Percentiles rank a stretch among this genome's conserved stretches.
Conservation (phyloP, 2,113 vertebrate genomes). For the Labrus mixtus region DNA sequence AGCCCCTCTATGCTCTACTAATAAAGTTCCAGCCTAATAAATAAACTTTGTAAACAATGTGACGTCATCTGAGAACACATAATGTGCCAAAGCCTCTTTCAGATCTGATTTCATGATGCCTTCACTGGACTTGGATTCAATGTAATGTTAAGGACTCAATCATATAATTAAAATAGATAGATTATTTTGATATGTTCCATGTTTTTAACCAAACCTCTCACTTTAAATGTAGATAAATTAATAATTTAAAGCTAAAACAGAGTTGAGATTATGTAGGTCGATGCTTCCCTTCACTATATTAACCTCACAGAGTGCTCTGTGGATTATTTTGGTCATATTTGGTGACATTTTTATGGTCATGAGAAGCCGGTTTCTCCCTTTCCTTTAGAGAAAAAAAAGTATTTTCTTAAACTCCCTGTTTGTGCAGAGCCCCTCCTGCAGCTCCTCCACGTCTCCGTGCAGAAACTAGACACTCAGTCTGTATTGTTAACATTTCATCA, state of each 20-base stretch:
- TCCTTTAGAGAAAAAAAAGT: not conserved
- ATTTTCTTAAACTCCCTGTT: not conserved
- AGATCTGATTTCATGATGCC: too few species aligned
- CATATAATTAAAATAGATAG: too few species aligned
- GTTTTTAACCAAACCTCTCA: not conserved
- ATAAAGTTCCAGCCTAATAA: too few species aligned
- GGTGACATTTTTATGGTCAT: not conserved
- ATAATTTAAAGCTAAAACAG: not conserved
- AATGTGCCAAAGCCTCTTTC: too few species aligned
- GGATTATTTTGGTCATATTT: not conserved
- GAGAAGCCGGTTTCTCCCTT: not conserved
- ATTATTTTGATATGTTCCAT: too few species aligned
- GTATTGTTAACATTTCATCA: conserved; percentile 70
- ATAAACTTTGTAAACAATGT: too few species aligned
- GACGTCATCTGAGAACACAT: too few species aligned
- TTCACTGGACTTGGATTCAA: too few species aligned
- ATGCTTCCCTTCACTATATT: not conserved
- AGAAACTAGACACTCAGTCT: conserved; percentile 47
- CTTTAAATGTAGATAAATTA: not conserved
- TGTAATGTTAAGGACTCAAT: too few species aligned
- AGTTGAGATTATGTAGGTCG: not conserved
- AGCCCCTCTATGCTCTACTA: not conserved
- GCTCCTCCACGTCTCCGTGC: conserved; percentile 20
- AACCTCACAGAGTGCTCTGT: not conserved
- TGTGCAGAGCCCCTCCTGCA: conserved; percentile 11